Conservation (phyloP, 2,888 invertebrate species). For the Drosophila imparisetae region DNA sequence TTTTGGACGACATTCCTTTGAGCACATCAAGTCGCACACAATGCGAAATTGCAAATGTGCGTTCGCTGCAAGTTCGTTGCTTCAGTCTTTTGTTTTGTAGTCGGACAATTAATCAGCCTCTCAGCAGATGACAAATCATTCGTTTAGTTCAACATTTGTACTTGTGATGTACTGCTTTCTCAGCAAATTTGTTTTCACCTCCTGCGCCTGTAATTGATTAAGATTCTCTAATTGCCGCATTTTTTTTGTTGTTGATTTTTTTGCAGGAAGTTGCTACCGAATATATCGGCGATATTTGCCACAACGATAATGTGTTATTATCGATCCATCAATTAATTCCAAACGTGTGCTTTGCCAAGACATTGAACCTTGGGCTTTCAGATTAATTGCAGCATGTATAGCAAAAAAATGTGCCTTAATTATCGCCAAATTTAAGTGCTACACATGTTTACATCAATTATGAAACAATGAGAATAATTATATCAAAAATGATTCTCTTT, state of each 20-base stretch:
- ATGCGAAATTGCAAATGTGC: constrained; percentile 25
- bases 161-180: constrained; percentile 30
- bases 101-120: constrained; percentile 39
- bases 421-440: constrained; percentile 1
- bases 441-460: not conserved
- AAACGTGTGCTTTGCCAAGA: constrained; percentile 21
- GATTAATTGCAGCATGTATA: constrained; percentile 34
- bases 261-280: constrained; percentile 66
- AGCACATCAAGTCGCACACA: constrained; percentile 23
- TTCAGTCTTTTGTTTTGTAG: constrained; percentile 68
- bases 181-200: constrained; percentile 32
- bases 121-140: constrained; percentile 29
- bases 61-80: constrained; percentile 69
- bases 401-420: not conserved
- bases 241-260: constrained; percentile 12
- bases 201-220: constrained; percentile 17
- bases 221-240: constrained; percentile 31
- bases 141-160: constrained; percentile 12
- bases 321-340: constrained; percentile 35
- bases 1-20: constrained; percentile 26
- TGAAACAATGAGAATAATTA: not conserved
- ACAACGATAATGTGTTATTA: constrained; percentile 24
- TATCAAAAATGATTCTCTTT: not conserved
- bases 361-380: constrained; percentile 47
- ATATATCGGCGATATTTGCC: constrained; percentile 20